Conservation (phyloP, 2,113 vertebrate species). For the Rhagologus leucostigma region DNA sequence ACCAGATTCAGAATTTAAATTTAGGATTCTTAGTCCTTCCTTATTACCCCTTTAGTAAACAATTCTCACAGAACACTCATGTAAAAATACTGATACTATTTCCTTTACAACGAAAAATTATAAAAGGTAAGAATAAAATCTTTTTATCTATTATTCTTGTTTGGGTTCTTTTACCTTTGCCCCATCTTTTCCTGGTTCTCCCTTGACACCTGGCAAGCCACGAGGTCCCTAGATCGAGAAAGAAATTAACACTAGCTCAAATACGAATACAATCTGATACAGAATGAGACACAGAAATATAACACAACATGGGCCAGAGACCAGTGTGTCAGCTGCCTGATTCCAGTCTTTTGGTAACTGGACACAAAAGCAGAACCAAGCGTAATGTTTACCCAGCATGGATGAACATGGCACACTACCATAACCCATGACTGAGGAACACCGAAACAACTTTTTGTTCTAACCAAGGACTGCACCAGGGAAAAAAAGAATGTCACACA, state of each 20-base stretch:
- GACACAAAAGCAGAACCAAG: background rate
- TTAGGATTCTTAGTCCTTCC: background rate
- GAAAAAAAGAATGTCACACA: background rate
- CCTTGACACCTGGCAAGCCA: constrained; percentile 85
- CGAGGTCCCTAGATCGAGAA: constrained; percentile 76
- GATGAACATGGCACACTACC: background rate
- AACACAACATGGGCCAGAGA: background rate
- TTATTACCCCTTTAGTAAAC: background rate
- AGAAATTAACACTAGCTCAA: background rate
- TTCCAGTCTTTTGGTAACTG: background rate
- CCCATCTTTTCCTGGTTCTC: constrained; percentile 84
- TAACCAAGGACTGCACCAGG: background rate
- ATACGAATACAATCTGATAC: background rate
- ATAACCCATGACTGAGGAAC: background rate
- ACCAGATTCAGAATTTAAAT: background rate
- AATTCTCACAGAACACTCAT: background rate
- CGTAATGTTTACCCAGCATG: background rate
- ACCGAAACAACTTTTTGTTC: background rate
- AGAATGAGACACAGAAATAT: background rate
- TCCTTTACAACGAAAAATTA: background rate
- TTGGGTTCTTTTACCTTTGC: constrained; percentile 75
- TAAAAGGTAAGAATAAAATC: background rate
- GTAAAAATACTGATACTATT: background rate
- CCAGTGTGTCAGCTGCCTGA: background rate
- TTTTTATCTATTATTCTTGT: background rate